These are phyloP conservation scores for Harpagifer antarcticus DNA, from an alignment of 2,797 vertebrate genomes.

Conservation along the genomic window DNA sequence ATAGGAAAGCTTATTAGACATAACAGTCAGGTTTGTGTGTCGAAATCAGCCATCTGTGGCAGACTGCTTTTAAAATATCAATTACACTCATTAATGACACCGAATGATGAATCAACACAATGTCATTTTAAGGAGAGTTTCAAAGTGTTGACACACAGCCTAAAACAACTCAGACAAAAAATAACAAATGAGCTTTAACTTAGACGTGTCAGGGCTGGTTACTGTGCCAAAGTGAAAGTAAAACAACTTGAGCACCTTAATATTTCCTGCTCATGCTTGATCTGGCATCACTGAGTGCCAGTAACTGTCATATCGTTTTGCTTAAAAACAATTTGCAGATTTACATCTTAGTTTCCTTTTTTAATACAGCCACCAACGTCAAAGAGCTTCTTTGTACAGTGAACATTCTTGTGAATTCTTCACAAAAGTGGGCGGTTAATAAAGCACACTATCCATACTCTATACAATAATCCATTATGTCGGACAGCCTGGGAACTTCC, in stretches of 20 bases:
- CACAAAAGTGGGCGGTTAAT: not conserved
- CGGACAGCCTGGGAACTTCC: not conserved
- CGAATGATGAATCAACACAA: constrained; percentile 11
- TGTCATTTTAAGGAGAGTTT: constrained; percentile 3
- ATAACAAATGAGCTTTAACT: constrained; percentile 26
- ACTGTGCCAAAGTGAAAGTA: constrained; percentile 64
- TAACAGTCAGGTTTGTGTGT: not conserved
- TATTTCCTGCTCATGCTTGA: constrained; percentile 29
- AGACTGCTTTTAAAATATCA: constrained; percentile 61
- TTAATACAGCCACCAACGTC: not conserved
- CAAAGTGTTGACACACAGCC: constrained; percentile 22
- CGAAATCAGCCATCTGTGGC: constrained; percentile 42
- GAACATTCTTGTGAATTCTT: not conserved
- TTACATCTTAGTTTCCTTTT: constrained; percentile 8
- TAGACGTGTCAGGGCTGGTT: constrained; percentile 39
- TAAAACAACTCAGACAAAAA: constrained; percentile 37
- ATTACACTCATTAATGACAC: constrained; percentile 9
- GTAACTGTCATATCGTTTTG: not conserved
- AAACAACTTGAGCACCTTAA: constrained; percentile 60
- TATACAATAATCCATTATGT: constrained; percentile 6
- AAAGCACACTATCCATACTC: no score
- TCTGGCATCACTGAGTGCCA: not conserved
- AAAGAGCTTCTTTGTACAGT: not conserved
- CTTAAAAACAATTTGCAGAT: not conserved
- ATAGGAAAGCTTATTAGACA: constrained; percentile 8